These are phyloP conservation scores for Xenopus petersii DNA, from an alignment of 2,797 vertebrate species.

Conservation along the genomic window DNA sequence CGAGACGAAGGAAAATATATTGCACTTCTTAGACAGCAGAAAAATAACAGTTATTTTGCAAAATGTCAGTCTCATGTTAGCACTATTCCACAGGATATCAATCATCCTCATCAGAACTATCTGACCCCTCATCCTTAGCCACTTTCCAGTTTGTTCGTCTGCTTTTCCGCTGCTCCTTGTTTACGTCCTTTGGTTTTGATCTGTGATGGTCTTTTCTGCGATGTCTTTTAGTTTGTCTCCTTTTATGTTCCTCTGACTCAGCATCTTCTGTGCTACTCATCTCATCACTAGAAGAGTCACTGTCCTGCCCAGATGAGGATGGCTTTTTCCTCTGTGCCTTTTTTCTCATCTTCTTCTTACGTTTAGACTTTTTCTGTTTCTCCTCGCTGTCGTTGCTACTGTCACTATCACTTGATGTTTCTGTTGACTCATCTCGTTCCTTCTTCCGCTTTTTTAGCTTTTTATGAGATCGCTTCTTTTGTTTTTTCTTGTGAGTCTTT, in stretches of 20 bases:
- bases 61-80: neutral
- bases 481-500: constrained; percentile 88
- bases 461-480: constrained; percentile 80
- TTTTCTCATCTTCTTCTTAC: constrained; percentile 68
- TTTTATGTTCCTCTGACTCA: constrained; percentile 58
- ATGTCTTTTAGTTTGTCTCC: constrained; percentile 58
- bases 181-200: constrained; percentile 45
- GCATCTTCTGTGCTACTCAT: constrained; percentile 70
- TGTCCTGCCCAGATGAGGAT: constrained; percentile 68
- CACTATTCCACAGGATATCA: neutral
- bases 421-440: constrained; percentile 56
- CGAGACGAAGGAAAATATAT: neutral
- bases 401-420: constrained; percentile 67
- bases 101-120: constrained; percentile 50
- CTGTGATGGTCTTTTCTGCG: constrained; percentile 52
- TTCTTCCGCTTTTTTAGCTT: constrained; percentile 75
- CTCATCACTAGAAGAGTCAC: constrained; percentile 61
- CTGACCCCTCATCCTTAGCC: constrained; percentile 73
- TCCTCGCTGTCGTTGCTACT: constrained; percentile 60
- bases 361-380: constrained; percentile 59
- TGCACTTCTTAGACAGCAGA: neutral
- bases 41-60: neutral
- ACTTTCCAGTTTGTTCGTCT: constrained; percentile 88
- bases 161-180: constrained; percentile 70
- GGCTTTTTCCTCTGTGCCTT: constrained; percentile 62